Evolutionary conservation across 1,140 invertebrate species (phyloP).

Genomic region (Drosophila orena): DNA sequence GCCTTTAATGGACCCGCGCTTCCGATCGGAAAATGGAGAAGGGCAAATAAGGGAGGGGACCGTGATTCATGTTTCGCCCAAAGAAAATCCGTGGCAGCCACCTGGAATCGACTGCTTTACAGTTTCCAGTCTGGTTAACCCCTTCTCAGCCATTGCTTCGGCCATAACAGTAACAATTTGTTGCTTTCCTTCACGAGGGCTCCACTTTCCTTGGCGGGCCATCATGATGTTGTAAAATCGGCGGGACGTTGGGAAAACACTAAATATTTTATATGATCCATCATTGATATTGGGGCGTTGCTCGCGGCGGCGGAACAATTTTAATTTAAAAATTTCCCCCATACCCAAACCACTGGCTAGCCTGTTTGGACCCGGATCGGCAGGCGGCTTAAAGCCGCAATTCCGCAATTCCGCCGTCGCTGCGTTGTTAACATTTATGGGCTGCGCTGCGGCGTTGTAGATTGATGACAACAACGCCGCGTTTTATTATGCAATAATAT

Average conservation of each 20-base stretch:
- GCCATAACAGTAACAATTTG: conserved; percentile 30
- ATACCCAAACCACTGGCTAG: conserved; percentile 67
- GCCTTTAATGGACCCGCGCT: conserved; percentile 11
- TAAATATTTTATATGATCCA: conserved; percentile 82
- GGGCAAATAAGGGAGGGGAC: background rate
- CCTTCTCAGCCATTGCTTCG: conserved; percentile 8
- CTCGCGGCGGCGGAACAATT: conserved; percentile 48
- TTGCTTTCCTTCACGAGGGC: conserved; percentile 4
- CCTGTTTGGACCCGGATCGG: conserved; percentile 12
- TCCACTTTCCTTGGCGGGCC: conserved; percentile 39
- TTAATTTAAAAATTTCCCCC: conserved; percentile 80
- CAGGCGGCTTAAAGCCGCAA: conserved; percentile 63
- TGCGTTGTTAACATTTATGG: conserved; percentile 79
- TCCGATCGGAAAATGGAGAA: background rate
- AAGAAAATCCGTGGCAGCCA: background rate
- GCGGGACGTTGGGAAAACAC: conserved; percentile 58
- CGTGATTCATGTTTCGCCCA: background rate
- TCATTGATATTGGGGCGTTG: conserved; percentile 65
- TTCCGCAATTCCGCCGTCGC: too few species aligned
- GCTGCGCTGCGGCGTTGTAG: conserved; percentile 33
- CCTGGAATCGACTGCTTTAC: conserved; percentile 16
- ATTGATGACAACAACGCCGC: conserved; percentile 27
- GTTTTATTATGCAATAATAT: conserved; percentile 81
- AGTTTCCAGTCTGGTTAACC: conserved; percentile 14
- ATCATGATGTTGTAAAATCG: conserved; percentile 71